Conservation (phyloP, 2,797 vertebrate species). For the Hapalemur alaotrensis region DNA sequence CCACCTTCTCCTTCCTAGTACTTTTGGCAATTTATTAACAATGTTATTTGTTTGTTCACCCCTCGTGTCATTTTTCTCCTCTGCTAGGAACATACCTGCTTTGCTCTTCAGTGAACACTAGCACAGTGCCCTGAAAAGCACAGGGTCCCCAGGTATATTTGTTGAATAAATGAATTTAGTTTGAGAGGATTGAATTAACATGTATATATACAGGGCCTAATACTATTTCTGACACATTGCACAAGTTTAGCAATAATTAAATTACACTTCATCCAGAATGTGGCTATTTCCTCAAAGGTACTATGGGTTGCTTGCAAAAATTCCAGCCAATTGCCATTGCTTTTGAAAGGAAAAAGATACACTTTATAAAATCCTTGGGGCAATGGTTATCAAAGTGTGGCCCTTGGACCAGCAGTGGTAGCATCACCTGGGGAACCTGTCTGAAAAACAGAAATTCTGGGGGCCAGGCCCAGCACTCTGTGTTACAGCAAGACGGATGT, state of each 20-base stretch:
- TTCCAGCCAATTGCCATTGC: not conserved
- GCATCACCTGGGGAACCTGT: not conserved
- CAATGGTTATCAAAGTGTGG: not conserved
- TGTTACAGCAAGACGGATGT: too few species aligned
- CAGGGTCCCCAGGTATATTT: not conserved
- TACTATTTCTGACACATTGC: not conserved
- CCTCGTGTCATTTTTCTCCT: not conserved
- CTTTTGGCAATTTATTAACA: not conserved
- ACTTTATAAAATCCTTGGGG: not conserved
- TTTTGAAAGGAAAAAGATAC: not conserved
- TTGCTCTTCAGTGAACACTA: not conserved
- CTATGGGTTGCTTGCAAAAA: not conserved
- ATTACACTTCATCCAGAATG: not conserved
- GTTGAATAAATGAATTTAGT: not conserved
- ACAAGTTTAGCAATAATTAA: not conserved
- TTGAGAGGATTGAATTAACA: not conserved
- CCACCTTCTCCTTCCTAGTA: too few species aligned
- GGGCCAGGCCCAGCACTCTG: not conserved
- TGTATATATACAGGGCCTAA: not conserved
- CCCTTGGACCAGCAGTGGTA: not conserved
- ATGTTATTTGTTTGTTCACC: not conserved
- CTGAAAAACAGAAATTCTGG: not conserved
- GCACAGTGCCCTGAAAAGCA: not conserved
- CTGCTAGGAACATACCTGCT: not conserved
- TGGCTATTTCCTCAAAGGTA: not conserved